Conservation (phyloP, 2,888 invertebrate genomes). For the Strigamia transsilvanica region DNA sequence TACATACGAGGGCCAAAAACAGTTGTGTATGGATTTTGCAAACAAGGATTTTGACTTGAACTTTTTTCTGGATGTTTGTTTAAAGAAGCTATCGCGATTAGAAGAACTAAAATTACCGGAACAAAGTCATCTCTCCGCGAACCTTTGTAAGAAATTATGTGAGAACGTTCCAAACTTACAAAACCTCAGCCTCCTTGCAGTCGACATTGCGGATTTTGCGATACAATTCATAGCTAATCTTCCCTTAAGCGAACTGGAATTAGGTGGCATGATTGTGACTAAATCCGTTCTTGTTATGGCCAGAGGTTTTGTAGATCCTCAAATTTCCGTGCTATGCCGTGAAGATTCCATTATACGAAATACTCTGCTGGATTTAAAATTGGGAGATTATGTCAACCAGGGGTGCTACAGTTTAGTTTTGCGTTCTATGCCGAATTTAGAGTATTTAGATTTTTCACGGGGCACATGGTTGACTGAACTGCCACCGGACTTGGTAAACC, state of each 20-base stretch:
- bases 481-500: background rate
- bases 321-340: background rate
- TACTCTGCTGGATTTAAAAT: background rate
- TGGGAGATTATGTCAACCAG: background rate
- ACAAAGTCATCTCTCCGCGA: background rate
- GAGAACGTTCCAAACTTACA: background rate
- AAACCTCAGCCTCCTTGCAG: background rate
- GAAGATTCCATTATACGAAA: background rate
- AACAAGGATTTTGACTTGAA: background rate
- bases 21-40: background rate
- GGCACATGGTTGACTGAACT: background rate
- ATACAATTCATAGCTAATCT: constrained; percentile 6
- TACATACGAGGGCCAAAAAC: background rate
- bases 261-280: too few relatives aligned
- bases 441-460: background rate
- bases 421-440: background rate
- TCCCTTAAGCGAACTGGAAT: background rate
- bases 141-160: background rate
- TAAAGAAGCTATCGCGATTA: background rate
- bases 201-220: background rate
- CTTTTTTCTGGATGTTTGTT: background rate
- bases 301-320: too few relatives aligned
- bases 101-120: constrained; percentile 25
- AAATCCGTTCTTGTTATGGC: too few relatives aligned
- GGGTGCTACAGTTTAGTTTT: background rate